Percentiles rank a stretch among this genome's conserved stretches.
phyloP scores from a whole-genome alignment of 2,113 vertebrate species.

The Casuarius casuarius region DNA sequence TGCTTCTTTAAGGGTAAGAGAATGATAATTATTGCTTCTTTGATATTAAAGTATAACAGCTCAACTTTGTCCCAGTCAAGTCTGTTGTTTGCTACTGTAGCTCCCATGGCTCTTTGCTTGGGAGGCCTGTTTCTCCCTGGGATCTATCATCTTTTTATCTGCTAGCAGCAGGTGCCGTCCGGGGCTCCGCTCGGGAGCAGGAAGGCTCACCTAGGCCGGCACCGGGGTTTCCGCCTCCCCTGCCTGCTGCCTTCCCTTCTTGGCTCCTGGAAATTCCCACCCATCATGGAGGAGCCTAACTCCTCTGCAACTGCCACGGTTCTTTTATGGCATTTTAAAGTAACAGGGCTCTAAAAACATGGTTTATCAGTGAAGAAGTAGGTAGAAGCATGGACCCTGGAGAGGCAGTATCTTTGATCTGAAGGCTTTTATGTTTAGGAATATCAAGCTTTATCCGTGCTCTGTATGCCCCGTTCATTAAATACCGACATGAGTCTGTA shows the following conservation, averaged over 20 bases:
- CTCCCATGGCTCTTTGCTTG: neutral
- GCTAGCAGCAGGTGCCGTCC: accelerated
- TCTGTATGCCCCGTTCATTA: neutral
- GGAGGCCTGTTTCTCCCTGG: neutral
- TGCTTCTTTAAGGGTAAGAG: neutral
- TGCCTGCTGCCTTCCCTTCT: neutral
- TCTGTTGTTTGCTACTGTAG: neutral
- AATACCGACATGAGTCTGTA: neutral
- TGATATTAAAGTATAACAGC: neutral
- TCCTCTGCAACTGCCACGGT: accelerated
- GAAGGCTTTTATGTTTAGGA: neutral
- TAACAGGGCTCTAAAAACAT: neutral
- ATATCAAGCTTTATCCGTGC: neutral
- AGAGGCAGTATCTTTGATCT: neutral
- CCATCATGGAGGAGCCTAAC: neutral
- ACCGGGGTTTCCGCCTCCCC: neutral
- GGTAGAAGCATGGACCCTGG: neutral
- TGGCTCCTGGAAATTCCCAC: neutral
- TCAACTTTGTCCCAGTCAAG: neutral
- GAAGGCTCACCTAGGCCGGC: neutral
- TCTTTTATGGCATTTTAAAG: neutral
- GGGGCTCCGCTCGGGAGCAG: neutral
- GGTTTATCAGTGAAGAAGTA: neutral
- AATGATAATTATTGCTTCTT: neutral
- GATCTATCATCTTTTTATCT: neutral